Base-by-base conservation (phyloP, 1,140 invertebrate genomes). In the Phthorimaea operculella region DNA sequence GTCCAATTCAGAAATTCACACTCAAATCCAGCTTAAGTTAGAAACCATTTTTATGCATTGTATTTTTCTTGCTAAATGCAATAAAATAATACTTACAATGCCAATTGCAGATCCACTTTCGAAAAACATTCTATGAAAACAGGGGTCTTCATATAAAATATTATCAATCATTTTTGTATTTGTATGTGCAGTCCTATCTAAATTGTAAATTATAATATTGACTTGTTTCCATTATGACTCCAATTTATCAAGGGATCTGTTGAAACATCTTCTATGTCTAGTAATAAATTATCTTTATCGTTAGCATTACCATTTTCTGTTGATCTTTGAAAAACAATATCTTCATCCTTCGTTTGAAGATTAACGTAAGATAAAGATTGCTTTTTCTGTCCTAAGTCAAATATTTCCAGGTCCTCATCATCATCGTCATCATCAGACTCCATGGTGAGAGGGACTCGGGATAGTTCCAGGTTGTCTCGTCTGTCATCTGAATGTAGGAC, bases 391-490 rank as follows among this genome's bases (percentile, higher is more conserved):
- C 72, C 76, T n/a, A 85, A 62, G 53, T 85, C 82, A 62, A 85
- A 85, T 63, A 85, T 82, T 66, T 85, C 82, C 33, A 85, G 60
- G 42, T 85, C 79, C 48, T 83, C 82, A 17, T 85, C 82, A 18
- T 85, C 81, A 12, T 83, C 79, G 18, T 85, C 81, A 17, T 84
- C 81, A 56, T 84, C 81, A 14, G 82, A 85, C 21, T 82, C 82
- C 77, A 83, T 83, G 0, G 82, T 82, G 0, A 83, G 52, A n/a
- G 79, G 81, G 55, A 85, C 69, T 54, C 77, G 57, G 49, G 79
- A 79, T 12, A 78, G 52, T 69, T 85, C 81, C 15, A 82, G 51
- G 54, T 80, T 82, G 42, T 78, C 76, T 44, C 76, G 68, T 14
- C 70, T 60, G 45, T 85, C 82, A 14, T 82, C 79, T 0, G 79